Evolutionary conservation across 1,140 invertebrate species (phyloP).

Genomic region (Ceratoteleas bidentatus): DNA sequence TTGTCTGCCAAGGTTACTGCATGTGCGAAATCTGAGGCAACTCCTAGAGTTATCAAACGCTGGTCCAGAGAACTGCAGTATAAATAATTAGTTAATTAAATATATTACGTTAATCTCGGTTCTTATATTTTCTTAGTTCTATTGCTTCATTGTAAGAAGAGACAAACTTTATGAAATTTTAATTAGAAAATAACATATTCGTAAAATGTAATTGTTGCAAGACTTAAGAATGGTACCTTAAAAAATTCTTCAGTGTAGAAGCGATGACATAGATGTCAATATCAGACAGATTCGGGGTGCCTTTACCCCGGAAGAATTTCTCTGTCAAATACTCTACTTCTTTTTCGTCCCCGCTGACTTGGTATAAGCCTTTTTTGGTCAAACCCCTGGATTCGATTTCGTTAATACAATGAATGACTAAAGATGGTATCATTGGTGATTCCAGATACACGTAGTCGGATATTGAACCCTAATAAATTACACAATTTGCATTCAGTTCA

Average conservation of each 20-base stretch:
- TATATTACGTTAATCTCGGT: too few species aligned
- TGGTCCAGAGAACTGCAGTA: conserved; percentile 80
- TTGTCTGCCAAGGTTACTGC: conserved; percentile 84
- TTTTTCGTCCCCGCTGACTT: conserved; percentile 91
- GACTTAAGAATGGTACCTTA: too few species aligned
- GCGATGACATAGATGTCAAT: too few species aligned
- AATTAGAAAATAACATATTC: too few species aligned
- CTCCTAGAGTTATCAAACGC: conserved; percentile 88
- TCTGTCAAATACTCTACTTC: conserved; percentile 84
- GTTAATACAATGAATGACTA: conserved; percentile 96
- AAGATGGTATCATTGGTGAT: conserved; percentile 94
- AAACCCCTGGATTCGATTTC: conserved; percentile 94
- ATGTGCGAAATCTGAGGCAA: conserved; percentile 89
- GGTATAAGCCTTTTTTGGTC: conserved; percentile 93
- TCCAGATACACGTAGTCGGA: conserved; percentile 90
- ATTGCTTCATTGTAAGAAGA: too few species aligned
- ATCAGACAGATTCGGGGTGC: too few species aligned
- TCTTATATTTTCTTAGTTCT: too few species aligned
- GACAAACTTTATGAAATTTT: conserved; percentile 79
- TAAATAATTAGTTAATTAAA: too few species aligned
- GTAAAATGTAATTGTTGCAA: too few species aligned
- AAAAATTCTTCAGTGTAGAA: too few species aligned
- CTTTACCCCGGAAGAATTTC: too few species aligned
- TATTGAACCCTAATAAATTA: conserved; percentile 85
- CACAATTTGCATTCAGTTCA: too few species aligned